These are phyloP conservation scores for Pontoporia blainvillei DNA, from an alignment of 2,113 vertebrate species.

Conservation along the genomic window DNA sequence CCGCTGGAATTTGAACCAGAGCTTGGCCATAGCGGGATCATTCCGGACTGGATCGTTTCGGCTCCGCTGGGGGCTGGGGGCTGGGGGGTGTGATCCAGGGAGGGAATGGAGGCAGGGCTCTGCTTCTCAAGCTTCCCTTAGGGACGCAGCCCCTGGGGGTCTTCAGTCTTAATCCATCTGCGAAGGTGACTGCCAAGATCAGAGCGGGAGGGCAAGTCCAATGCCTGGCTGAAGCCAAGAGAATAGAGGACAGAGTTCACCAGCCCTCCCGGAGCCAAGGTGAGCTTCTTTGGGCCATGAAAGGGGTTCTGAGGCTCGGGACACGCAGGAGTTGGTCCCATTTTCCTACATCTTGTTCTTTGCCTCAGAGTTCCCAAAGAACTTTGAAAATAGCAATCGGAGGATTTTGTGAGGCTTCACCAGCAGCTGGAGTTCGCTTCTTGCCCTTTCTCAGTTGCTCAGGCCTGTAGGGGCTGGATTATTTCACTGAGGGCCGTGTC, in stretches of 20 bases:
- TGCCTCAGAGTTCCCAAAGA: constrained; percentile 46
- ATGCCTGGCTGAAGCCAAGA: background rate
- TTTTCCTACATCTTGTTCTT: constrained; percentile 44
- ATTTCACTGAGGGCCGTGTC: background rate
- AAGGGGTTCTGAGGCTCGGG: background rate
- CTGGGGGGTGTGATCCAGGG: background rate
- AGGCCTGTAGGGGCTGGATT: rapidly evolving
- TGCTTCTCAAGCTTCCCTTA: background rate
- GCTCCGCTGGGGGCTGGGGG: background rate
- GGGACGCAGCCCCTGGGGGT: background rate
- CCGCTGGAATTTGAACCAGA: constrained; percentile 92
- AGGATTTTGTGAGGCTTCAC: rapidly evolving
- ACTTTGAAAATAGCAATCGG: rapidly evolving
- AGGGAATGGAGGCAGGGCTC: background rate
- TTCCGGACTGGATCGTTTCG: constrained; percentile 69
- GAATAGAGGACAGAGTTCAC: background rate
- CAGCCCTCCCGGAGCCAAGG: background rate
- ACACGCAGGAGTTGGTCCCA: background rate
- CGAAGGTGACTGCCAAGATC: background rate
- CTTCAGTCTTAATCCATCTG: background rate
- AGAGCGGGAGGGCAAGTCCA: background rate
- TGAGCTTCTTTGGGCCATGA: background rate
- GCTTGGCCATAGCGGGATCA: constrained; percentile 90
- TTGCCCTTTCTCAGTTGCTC: rapidly evolving
- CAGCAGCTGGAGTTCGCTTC: background rate